phyloP scores from a whole-genome alignment of 2,888 invertebrate genomes.

The Acrobasis suavella region DNA sequence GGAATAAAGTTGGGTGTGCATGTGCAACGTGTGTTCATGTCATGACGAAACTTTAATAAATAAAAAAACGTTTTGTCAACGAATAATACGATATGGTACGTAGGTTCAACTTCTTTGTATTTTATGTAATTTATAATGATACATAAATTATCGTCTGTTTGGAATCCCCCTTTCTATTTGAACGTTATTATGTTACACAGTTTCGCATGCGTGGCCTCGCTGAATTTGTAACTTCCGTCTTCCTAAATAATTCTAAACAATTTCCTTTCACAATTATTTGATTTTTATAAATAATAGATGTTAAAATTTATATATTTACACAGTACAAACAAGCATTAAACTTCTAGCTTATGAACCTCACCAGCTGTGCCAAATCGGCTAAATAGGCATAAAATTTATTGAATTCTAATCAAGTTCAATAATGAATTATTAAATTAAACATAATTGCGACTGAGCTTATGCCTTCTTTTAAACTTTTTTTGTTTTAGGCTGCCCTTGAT shows the following conservation, averaged over 20 bases:
- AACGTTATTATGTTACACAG: neutral
- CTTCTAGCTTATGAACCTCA: no score
- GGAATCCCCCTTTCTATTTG: neutral
- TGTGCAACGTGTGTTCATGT: constrained; percentile 25
- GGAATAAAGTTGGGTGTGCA: neutral
- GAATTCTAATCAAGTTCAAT: no score
- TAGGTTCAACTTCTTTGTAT: neutral
- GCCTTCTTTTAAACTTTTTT: constrained; percentile 14
- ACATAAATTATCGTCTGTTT: neutral
- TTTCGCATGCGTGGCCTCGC: neutral
- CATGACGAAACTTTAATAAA: constrained; percentile 11
- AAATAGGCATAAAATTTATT: no score
- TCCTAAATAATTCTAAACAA: neutral
- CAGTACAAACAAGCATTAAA: no score
- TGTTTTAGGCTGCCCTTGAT: constrained; percentile 65
- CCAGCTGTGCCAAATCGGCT: no score
- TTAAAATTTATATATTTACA: no score
- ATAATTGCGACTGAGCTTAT: constrained; percentile 1
- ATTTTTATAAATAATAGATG: no score
- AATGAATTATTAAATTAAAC: neutral
- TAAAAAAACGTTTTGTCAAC: neutral
- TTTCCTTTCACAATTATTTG: neutral
- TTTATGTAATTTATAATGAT: neutral
- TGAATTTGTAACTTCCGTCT: neutral
- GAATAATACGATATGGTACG: constrained; percentile 14